These are phyloP conservation scores for Calliopsis andreniformis DNA, from an alignment of 1,140 invertebrate genomes.

Conservation along the genomic window DNA sequence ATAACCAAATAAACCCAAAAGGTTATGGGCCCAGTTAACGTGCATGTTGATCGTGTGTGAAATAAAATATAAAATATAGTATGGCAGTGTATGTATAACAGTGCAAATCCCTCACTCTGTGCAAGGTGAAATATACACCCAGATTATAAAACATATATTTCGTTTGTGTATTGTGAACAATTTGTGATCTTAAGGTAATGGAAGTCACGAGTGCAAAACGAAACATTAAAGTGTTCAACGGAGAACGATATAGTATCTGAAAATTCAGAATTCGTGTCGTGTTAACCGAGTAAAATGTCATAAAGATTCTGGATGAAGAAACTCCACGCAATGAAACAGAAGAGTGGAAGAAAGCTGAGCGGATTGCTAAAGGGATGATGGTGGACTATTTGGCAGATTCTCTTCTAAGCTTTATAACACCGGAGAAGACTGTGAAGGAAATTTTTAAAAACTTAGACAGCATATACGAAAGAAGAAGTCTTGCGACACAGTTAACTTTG, in stretches of 20 bases:
- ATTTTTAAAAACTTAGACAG: neutral
- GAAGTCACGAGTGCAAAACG: neutral
- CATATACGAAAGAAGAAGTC: slow-evolving; percentile 2
- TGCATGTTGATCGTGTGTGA: no score
- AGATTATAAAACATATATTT: no score
- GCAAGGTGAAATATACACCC: no score
- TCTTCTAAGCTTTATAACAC: neutral
- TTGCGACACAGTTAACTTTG: slow-evolving; percentile 15
- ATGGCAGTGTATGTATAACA: no score
- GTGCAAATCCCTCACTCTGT: no score
- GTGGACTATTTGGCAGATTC: neutral
- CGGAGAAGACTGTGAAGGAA: neutral
- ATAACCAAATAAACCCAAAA: no score
- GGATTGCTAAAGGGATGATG: neutral
- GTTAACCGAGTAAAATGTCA: neutral
- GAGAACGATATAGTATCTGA: neutral
- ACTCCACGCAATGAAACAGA: neutral
- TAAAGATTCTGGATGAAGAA: neutral
- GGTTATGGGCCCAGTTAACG: no score
- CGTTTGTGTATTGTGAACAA: no score
- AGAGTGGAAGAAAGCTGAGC: neutral
- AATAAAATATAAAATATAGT: no score
- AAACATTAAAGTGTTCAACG: slow-evolving; percentile 4
- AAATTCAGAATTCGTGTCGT: neutral
- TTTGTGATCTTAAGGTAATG: no score